Percentiles rank a stretch among this genome's conserved stretches.
These are phyloP conservation scores for Uropsilus gracilis DNA, from an alignment of 2,113 vertebrate genomes.

Conservation along the genomic window DNA sequence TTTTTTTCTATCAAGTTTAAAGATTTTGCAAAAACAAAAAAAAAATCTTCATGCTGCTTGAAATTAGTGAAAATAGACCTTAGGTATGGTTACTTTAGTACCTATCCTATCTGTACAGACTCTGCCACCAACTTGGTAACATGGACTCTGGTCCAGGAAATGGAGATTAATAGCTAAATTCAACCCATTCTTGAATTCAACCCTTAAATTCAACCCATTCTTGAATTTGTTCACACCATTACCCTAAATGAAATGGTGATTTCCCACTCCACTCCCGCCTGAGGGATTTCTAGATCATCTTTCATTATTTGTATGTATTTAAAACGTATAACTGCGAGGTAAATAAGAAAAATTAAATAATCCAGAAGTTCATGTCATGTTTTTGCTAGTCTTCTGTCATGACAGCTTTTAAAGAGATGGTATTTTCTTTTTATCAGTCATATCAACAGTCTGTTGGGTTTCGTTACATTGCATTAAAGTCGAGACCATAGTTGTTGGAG, in stretches of 20 bases:
- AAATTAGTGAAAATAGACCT: background rate
- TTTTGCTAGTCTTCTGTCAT: background rate
- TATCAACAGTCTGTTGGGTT: background rate
- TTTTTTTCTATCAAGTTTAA: background rate
- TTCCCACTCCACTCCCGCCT: background rate
- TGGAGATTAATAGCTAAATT: background rate
- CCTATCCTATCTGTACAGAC: background rate
- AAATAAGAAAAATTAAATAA: conserved; percentile 2
- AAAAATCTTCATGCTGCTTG: background rate
- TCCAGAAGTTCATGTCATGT: background rate
- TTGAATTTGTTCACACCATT: background rate
- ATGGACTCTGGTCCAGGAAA: background rate
- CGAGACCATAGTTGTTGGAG: background rate
- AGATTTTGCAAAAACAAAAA: background rate
- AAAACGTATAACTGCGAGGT: background rate
- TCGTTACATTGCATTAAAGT: background rate
- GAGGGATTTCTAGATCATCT: background rate
- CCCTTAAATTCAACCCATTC: background rate
- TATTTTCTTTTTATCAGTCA: background rate
- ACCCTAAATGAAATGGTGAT: background rate
- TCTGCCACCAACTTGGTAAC: background rate
- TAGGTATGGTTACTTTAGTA: background rate
- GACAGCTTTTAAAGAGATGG: background rate
- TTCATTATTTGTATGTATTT: background rate
- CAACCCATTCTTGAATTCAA: background rate